Evolutionary conservation across 2,113 vertebrate genomes (phyloP).

Genomic region (Hydrochoerus hydrochaeris): DNA sequence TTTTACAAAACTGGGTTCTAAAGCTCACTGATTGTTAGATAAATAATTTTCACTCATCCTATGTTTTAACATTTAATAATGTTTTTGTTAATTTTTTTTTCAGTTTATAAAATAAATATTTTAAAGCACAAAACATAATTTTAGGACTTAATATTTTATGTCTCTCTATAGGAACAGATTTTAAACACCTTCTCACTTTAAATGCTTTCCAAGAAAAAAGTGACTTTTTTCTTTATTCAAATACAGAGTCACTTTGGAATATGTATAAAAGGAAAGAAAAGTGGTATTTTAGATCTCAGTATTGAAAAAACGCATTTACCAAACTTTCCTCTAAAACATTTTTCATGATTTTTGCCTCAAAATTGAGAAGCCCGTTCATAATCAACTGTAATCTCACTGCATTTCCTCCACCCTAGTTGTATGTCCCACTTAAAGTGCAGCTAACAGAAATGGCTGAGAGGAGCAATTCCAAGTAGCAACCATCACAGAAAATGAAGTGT

Average conservation of each 20-base stretch:
- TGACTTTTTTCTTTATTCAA: constrained; percentile 5
- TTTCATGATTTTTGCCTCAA: neutral
- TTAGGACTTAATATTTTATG: constrained; percentile 5
- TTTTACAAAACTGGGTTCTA: constrained; percentile 14
- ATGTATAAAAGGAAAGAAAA: constrained; percentile 17
- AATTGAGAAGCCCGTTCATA: constrained; percentile 41
- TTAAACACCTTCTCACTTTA: constrained; percentile 12
- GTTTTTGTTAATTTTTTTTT: neutral
- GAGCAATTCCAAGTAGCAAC: constrained; percentile 35
- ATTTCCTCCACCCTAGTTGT: constrained; percentile 14
- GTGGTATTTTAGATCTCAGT: constrained; percentile 2
- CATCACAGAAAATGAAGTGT: neutral
- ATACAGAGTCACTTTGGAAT: neutral
- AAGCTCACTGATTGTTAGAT: neutral
- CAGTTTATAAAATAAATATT: constrained; percentile 3
- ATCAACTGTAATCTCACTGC: constrained; percentile 58
- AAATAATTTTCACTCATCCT: neutral
- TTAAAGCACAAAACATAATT: neutral
- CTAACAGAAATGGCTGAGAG: constrained; percentile 54
- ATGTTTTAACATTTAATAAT: constrained; percentile 19
- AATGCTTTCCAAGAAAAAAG: neutral
- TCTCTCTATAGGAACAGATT: neutral
- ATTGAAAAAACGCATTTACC: constrained; percentile 39
- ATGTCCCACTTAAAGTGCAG: constrained; percentile 47
- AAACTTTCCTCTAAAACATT: constrained; percentile 40